Evolutionary conservation across 2,888 invertebrate genomes (phyloP).

Genomic region (Poecilobothrus nobilitatus): DNA sequence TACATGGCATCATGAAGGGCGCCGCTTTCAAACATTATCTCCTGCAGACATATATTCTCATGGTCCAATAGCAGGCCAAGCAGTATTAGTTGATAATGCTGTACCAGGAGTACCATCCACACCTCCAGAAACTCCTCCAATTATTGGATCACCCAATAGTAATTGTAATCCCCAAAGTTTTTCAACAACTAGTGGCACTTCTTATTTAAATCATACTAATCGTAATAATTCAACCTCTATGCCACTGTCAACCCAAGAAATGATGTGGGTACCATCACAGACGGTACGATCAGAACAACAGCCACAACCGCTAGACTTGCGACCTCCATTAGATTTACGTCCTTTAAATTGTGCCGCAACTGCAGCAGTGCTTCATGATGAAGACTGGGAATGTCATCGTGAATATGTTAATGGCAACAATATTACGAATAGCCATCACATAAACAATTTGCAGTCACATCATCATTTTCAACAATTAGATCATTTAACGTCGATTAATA

Average conservation of each 20-base stretch:
- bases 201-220: background rate
- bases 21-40: conserved; percentile 48
- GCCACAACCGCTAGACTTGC: conserved; percentile 60
- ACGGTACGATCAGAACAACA: conserved; percentile 55
- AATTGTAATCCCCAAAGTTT: conserved; percentile 44
- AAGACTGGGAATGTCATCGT: conserved; percentile 58
- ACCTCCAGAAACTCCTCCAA: conserved; percentile 77
- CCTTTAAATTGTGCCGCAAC: conserved; percentile 54
- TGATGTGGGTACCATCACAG: conserved; percentile 64
- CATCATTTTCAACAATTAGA: conserved; percentile 41
- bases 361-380: conserved; percentile 43
- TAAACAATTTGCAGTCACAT: conserved; percentile 29
- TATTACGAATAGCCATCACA: conserved; percentile 27
- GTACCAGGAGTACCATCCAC: conserved; percentile 64
- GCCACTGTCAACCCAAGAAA: conserved; percentile 54
- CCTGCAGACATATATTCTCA: conserved; percentile 60
- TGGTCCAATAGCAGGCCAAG: conserved; percentile 45
- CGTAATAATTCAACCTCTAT: background rate
- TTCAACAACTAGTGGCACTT: background rate
- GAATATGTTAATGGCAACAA: conserved; percentile 46
- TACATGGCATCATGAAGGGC: conserved; percentile 46
- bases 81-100: conserved; percentile 45
- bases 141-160: conserved; percentile 49
- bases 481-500: conserved; percentile 40
- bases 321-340: conserved; percentile 75